Evolutionary conservation across 2,888 invertebrate genomes (phyloP).

Genomic region (Ecliptopera silaceata): DNA sequence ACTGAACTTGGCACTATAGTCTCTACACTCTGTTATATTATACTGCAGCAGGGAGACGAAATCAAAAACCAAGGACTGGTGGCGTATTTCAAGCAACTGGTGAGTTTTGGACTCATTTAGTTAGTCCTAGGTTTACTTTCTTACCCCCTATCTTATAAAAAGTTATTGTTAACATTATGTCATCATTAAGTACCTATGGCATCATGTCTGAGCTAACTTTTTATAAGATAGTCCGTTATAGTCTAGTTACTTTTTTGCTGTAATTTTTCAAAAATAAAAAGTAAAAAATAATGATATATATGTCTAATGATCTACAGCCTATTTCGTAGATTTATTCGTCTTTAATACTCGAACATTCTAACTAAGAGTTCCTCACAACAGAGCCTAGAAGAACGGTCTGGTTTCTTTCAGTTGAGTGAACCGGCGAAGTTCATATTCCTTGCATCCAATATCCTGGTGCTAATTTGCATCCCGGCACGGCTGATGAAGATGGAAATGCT

Average conservation of each 20-base stretch:
- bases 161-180: no score
- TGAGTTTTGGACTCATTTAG: conserved; percentile 73
- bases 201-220: no score
- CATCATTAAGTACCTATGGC: no score
- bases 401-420: conserved; percentile 89
- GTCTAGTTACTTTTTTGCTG: no score
- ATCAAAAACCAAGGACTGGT: conserved; percentile 96
- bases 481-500: conserved; percentile 87
- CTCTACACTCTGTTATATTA: conserved; percentile 93
- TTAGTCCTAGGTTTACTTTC: no score
- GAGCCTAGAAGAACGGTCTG: background rate
- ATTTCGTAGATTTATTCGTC: no score
- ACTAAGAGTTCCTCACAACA: no score
- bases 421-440: conserved; percentile 98
- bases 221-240: no score
- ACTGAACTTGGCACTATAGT: conserved; percentile 93
- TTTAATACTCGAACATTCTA: background rate
- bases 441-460: conserved; percentile 93
- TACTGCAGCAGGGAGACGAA: conserved; percentile 97
- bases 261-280: no score
- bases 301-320: no score
- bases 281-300: no score
- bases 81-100: conserved; percentile 96
- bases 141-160: background rate
- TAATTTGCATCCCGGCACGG: conserved; percentile 95